Conservation (phyloP, 2,888 invertebrate species). For the Barypeithes pellucidus region DNA sequence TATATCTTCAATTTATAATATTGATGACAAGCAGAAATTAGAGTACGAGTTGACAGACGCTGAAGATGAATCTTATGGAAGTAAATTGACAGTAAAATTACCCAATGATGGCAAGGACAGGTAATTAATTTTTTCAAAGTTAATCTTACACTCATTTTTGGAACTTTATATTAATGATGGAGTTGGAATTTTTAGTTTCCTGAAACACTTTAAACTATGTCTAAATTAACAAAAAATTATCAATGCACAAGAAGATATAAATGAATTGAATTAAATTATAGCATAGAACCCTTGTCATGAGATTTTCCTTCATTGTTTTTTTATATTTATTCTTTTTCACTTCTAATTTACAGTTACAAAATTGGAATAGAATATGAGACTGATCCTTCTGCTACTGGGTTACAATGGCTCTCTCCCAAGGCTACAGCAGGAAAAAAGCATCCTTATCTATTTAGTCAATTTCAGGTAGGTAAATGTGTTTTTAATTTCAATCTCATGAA, state of each 20-base stretch:
- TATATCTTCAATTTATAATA: constrained; percentile 76
- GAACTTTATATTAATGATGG: too few relatives aligned
- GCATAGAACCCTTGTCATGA: too few relatives aligned
- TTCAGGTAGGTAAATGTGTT: constrained; percentile 74
- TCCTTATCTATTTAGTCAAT: constrained; percentile 91
- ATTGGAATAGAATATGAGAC: constrained; percentile 84
- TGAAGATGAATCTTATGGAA: constrained; percentile 82
- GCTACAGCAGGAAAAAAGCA: constrained; percentile 91
- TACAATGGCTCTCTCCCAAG: constrained; percentile 91
- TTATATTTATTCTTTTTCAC: background rate
- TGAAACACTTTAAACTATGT: too few relatives aligned
- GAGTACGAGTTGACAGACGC: constrained; percentile 76
- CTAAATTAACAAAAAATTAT: too few relatives aligned
- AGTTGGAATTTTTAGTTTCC: too few relatives aligned
- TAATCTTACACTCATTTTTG: too few relatives aligned
- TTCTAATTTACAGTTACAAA: constrained; percentile 70
- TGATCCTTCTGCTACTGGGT: constrained; percentile 83
- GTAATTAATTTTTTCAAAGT: too few relatives aligned
- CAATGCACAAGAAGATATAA: too few relatives aligned
- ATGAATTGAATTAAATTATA: too few relatives aligned
- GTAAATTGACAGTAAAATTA: constrained; percentile 82
- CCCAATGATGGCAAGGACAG: constrained; percentile 70
- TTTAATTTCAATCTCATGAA: background rate
- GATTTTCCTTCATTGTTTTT: too few relatives aligned
- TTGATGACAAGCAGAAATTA: constrained; percentile 60